phyloP scores from a whole-genome alignment of 2,797 vertebrate genomes.

The Bufotes viridis region DNA sequence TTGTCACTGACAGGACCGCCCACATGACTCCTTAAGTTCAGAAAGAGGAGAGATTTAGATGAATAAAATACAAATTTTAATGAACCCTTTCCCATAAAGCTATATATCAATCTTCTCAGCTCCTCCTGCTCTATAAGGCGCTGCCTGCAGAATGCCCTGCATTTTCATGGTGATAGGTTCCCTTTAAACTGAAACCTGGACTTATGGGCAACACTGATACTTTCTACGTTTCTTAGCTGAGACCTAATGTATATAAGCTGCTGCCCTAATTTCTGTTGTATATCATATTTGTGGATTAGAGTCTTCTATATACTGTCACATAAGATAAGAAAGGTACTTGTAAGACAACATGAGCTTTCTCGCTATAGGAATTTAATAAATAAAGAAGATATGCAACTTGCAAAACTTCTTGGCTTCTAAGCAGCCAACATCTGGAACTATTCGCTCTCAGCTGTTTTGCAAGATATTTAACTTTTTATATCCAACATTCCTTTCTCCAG shows the following conservation, averaged over 20 bases:
- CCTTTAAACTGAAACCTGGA: background rate
- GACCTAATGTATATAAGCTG: background rate
- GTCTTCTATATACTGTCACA: too few relatives aligned
- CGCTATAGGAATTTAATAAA: constrained; percentile 19
- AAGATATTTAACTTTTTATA: constrained; percentile 49
- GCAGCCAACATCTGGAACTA: constrained; percentile 51
- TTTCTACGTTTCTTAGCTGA: too few relatives aligned
- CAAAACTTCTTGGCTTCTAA: constrained; percentile 40
- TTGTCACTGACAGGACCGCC: too few relatives aligned
- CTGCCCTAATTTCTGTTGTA: background rate
- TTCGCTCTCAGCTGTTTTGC: constrained; percentile 57
- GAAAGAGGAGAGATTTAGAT: too few relatives aligned
- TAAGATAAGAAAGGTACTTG: background rate
- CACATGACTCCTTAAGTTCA: too few relatives aligned
- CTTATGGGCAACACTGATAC: background rate
- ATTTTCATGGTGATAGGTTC: too few relatives aligned
- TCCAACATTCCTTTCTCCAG: constrained; percentile 45
- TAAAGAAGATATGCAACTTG: constrained; percentile 39
- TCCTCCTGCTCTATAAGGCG: too few relatives aligned
- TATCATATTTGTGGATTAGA: background rate
- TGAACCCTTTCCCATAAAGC: too few relatives aligned
- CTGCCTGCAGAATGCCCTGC: too few relatives aligned
- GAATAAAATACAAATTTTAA: too few relatives aligned
- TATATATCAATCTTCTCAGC: too few relatives aligned
- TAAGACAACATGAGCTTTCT: constrained; percentile 6